A percentile compares a stretch with the other conserved stretches of the same genome.
Evolutionary conservation across 1,140 invertebrate genomes (phyloP).

Genomic region (Bombus breviceps): DNA sequence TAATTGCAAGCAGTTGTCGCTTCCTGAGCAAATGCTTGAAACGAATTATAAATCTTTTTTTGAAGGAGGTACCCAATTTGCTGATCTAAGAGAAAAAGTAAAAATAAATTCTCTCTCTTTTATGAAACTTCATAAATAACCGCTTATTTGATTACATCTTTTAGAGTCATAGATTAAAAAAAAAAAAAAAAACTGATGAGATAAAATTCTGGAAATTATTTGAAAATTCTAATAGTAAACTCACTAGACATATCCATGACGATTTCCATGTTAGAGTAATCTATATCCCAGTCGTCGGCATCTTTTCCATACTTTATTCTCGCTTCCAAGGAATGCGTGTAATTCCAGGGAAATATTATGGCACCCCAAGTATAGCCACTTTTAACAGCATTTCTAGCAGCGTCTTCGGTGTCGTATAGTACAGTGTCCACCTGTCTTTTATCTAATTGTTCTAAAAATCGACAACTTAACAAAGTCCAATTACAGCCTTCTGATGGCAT

Average conservation of each 20-base stretch:
- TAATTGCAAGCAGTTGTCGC: conserved; percentile 87
- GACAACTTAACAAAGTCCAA: conserved; percentile 88
- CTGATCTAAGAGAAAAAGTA: conserved; percentile 88
- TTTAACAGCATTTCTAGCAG: conserved; percentile 87
- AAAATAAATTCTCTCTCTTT: conserved; percentile 22
- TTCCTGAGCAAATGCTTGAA: conserved; percentile 88
- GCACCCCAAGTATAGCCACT: conserved; percentile 92
- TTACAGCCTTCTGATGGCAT: conserved; percentile 85
- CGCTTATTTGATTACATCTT: background rate
- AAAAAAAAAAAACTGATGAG: background rate
- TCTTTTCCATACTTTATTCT: conserved; percentile 88
- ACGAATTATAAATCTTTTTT: conserved; percentile 89
- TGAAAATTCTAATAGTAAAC: conserved; percentile 57
- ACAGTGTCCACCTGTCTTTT: conserved; percentile 85
- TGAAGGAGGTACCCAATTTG: conserved; percentile 93
- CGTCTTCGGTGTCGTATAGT: conserved; percentile 82
- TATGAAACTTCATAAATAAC: background rate
- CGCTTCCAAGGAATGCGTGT: conserved; percentile 89
- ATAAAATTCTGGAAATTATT: background rate
- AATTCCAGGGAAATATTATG: conserved; percentile 92
- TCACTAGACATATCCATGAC: conserved; percentile 96
- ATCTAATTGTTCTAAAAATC: conserved; percentile 88
- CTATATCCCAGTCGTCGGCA: conserved; percentile 87
- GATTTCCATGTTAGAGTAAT: conserved; percentile 89
- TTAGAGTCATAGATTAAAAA: background rate